A percentile compares a stretch with the other conserved stretches of the same genome.
These are phyloP conservation scores for Promerops cafer DNA, from an alignment of 2,113 vertebrate genomes.

Conservation along the genomic window DNA sequence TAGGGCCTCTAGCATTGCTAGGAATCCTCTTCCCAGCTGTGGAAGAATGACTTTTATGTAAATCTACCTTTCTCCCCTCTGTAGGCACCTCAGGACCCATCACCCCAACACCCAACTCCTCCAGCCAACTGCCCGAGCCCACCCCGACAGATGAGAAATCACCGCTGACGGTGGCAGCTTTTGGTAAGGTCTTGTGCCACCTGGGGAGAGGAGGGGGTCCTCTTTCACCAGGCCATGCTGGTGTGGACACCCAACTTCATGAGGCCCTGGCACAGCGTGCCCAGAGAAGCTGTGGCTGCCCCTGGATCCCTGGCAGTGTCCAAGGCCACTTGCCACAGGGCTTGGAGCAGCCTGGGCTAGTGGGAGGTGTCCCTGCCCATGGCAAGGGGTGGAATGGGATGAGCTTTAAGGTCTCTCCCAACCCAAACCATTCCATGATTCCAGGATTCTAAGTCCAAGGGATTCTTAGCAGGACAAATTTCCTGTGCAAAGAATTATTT, in stretches of 20 bases:
- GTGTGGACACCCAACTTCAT: background rate
- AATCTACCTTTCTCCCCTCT: background rate
- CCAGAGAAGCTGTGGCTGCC: background rate
- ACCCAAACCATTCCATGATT: background rate
- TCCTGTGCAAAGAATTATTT: background rate
- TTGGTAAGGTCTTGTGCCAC: background rate
- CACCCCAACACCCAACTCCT: background rate
- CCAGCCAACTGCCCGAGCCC: background rate
- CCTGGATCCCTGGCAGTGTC: background rate
- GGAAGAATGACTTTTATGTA: background rate
- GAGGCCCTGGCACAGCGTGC: background rate
- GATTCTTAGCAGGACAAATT: background rate
- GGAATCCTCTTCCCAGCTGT: background rate
- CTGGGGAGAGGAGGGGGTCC: background rate
- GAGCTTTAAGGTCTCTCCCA: background rate
- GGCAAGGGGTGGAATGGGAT: background rate
- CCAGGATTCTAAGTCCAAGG: background rate
- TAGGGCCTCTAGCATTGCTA: background rate
- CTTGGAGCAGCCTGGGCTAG: accelerated
- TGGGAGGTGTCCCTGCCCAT: background rate
- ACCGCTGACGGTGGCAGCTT: slow-evolving; percentile 34
- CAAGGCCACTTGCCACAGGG: accelerated
- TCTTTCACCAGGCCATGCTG: background rate
- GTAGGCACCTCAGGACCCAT: background rate
- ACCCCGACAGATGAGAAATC: background rate